phyloP scores from a whole-genome alignment of 2,888 invertebrate species.

The Melangyna quadrimaculata region DNA sequence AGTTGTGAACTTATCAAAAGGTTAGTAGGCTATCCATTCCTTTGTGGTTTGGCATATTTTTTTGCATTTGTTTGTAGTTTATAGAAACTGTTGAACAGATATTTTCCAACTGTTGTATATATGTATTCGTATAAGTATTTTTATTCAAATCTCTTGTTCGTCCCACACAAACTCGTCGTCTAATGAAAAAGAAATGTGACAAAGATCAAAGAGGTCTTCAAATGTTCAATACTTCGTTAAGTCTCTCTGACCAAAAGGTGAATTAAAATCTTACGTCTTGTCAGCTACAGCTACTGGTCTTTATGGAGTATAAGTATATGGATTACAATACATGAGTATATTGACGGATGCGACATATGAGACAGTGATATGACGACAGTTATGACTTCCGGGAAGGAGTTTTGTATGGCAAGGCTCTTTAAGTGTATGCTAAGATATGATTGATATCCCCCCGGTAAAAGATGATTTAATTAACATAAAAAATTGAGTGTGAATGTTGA shows the following conservation, averaged over 20 bases:
- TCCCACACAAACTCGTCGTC: neutral
- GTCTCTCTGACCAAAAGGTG: slow-evolving; percentile 34
- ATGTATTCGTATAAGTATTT: neutral
- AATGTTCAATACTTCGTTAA: slow-evolving; percentile 30
- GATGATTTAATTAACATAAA: slow-evolving; percentile 42
- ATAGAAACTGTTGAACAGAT: neutral
- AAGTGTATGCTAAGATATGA: slow-evolving; percentile 14
- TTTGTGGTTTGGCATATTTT: slow-evolving; percentile 2
- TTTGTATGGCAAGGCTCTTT: neutral
- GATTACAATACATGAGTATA: neutral
- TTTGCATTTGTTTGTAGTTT: neutral
- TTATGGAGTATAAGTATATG: neutral
- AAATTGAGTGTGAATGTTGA: slow-evolving; percentile 1
- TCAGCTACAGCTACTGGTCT: slow-evolving; percentile 16
- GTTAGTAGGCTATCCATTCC: slow-evolving; percentile 43
- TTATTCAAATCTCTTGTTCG: neutral
- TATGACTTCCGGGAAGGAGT: slow-evolving; percentile 47
- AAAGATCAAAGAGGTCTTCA: slow-evolving; percentile 44
- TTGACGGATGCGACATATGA: slow-evolving; percentile 14
- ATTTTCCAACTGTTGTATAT: neutral
- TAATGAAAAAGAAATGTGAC: slow-evolving; percentile 23
- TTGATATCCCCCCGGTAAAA: neutral
- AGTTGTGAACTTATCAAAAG: slow-evolving; percentile 46
- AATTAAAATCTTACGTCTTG: neutral
- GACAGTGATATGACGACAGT: slow-evolving; percentile 1